Conservation (phyloP, 2,888 invertebrate species). For the Parasteatoda lunata region DNA sequence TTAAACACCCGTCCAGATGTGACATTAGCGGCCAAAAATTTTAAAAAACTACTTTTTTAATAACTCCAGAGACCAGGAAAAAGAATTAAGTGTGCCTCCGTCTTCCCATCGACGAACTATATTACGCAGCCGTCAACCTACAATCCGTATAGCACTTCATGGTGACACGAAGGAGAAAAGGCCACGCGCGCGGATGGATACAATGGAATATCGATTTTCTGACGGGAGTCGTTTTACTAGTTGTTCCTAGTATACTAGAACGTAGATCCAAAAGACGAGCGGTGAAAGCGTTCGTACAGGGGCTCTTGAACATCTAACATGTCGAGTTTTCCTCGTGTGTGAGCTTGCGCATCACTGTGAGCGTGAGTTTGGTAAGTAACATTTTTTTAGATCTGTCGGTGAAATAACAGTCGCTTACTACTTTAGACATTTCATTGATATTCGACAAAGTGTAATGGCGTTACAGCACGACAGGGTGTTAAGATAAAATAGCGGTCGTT, state of each 20-base stretch:
- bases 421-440: not conserved
- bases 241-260: conserved; percentile 8
- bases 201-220: conserved; percentile 54
- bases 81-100: conserved; percentile 14
- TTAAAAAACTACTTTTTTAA: conserved; percentile 17
- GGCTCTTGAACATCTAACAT: not conserved
- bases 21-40: conserved; percentile 23
- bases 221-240: conserved; percentile 5
- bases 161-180: conserved; percentile 3
- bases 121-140: conserved; percentile 21
- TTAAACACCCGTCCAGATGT: conserved; percentile 30
- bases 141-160: not conserved
- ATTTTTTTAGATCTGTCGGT: not conserved
- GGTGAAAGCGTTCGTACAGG: conserved; percentile 46
- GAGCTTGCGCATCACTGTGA: not conserved
- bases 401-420: not conserved
- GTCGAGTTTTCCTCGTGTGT: not conserved
- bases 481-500: not conserved
- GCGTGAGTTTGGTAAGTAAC: not conserved
- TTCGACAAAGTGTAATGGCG: not conserved
- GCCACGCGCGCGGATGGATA: conserved; percentile 43
- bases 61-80: not conserved
- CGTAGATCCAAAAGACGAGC: conserved; percentile 19
- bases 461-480: not conserved
- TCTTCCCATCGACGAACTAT: conserved; percentile 18